phyloP scores from a whole-genome alignment of 2,797 vertebrate species.

The Urosaurus nigricauda region DNA sequence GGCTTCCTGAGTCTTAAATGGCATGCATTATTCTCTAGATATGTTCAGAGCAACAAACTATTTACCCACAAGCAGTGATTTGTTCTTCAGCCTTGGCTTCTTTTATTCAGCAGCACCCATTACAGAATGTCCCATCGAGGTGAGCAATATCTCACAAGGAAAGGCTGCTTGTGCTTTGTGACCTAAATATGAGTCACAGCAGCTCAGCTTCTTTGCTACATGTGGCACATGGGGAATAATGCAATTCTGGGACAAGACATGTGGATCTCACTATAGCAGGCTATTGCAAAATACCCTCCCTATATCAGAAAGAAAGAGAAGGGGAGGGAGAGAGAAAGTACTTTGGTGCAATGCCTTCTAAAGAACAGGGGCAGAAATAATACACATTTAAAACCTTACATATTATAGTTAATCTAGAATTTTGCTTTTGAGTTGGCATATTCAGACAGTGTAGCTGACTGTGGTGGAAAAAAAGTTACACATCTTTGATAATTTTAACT shows the following conservation, averaged over 20 bases:
- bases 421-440: background rate
- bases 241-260: background rate
- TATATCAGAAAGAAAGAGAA: background rate
- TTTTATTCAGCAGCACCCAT: conserved; percentile 28
- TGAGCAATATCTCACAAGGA: conserved; percentile 34
- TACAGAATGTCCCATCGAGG: conserved; percentile 16
- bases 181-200: conserved; percentile 31
- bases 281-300: background rate
- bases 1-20: background rate
- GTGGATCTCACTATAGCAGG: background rate
- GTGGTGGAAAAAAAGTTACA: no score
- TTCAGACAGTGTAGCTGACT: background rate
- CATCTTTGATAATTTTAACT: background rate
- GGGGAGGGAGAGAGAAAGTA: background rate
- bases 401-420: background rate
- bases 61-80: background rate
- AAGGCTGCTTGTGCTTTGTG: background rate
- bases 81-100: conserved; percentile 22
- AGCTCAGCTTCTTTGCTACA: background rate
- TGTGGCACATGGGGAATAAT: conserved; percentile 16
- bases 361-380: background rate
- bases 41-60: background rate
- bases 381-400: background rate
- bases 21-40: conserved; percentile 4
- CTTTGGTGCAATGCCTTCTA: background rate